Base-by-base conservation (phyloP, 2,888 invertebrate species). In the Melinopterus prodromus region DNA sequence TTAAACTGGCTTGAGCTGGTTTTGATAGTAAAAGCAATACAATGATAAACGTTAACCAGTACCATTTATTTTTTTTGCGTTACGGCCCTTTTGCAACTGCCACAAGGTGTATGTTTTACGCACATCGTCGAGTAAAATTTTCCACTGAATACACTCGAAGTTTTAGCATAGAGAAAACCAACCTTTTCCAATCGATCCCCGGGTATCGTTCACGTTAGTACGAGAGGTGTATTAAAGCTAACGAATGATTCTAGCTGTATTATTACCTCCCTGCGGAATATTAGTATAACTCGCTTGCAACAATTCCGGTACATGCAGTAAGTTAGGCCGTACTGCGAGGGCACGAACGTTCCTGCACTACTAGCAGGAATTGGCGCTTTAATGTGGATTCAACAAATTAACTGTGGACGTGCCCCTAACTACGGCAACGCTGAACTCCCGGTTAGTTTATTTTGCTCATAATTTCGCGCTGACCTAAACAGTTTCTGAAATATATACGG, bases 371-470 rank as follows among this genome's bases (percentile, higher is more conserved):
- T 78, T 70, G 77, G 16, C 72, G 72, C 79, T 77, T 77, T 77
- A 72, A 53, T 71, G 26, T 79, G 76, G 69, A 79, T 79, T 72
- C 79, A 77, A 77, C 79, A 79, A 79, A 79, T 79, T 79, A 79
- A 77, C 72, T 70, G 79, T 71, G 79, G 72, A 79, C 77, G 72
- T 77, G 79, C 77, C 69, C 53, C 74, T 35, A 77, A 79, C 71
- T 72, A 69, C 16, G 26, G 15, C 15, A 53, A 53, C 53, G 53
- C 12, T 53, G 53, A 53, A 53, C 7, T 12, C 12, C 70, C 14
- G 78, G 53, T 53, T 71, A 78, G 78, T 71, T 78, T 77, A 77
- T 77, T 77, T 77, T 78, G 78, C 72, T 78, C 78, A 71, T 71
- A 78, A 78, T 78, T 78, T 78, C 15, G 53, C 36, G 72, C 71